Base-by-base conservation (phyloP, 1,140 invertebrate species). In the Hylaeus anthracinus region DNA sequence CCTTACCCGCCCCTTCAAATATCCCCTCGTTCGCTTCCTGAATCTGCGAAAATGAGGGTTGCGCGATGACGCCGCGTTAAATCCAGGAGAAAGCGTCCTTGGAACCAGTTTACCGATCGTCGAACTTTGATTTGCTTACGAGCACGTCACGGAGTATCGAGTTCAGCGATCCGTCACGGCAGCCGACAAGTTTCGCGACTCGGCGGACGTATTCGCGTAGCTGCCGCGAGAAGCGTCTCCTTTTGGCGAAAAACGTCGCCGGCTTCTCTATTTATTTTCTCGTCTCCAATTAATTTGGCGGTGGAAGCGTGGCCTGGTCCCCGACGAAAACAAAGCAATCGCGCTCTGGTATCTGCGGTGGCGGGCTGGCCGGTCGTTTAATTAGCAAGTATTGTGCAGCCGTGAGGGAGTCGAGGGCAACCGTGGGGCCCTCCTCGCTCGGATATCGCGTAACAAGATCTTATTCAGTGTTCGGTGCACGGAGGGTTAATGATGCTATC, bases 401-500 rank as follows among this genome's bases (percentile, higher is more conserved):
- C 66, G 79, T 67, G 77, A 85, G 65, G 69, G 72, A 80, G 64
- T 71, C 70, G 63, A 66, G 72, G 83, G 77, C 73, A 67, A 64
- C 56, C 76, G 72, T 79, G 74, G 26, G 71, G 81, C 72, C 79
- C 74, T 79, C 66, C 78, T 73, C 79, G 81, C 48, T 77, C 79
- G 79, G 83, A 86, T 92, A 93, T 93, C 92, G 90, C 89, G 89
- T 91, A 92, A 93, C 92, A 92, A 93, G 91, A 93, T 93, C 92
- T 93, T 90, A 91, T 92, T 91, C 92, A 88, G 89, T 90, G 90
- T 92, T 91, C 89, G 88, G 86, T 88, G 88, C 90, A 88, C 85
- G 78, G 88, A 89, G 91, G 92, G 92, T 92, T 93, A 92, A 93
- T 91, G 92, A 93, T 93, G 91, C 92, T 93, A 93, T 93, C 92